Percentiles rank a stretch among this genome's conserved stretches.
Evolutionary conservation across 2,797 vertebrate species (phyloP).

Genomic region (Pagetopsis macropterus): DNA sequence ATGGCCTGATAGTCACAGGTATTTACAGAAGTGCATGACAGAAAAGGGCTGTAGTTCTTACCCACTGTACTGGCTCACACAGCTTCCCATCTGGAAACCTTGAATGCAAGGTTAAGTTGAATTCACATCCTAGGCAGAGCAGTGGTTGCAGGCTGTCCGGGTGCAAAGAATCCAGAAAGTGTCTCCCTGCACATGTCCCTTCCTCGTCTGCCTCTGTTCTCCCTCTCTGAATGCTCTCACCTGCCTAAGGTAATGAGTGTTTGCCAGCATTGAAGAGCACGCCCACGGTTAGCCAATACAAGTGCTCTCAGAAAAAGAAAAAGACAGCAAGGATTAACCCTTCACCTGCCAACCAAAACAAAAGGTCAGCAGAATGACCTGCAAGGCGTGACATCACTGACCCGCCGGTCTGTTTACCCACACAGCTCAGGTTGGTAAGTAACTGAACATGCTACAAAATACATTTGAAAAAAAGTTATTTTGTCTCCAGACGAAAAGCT

Average conservation of each 20-base stretch:
- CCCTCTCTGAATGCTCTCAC: constrained; percentile 69
- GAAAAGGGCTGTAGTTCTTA: constrained; percentile 78
- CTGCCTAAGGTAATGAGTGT: constrained; percentile 85
- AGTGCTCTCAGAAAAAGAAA: constrained; percentile 36
- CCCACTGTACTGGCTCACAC: constrained; percentile 92
- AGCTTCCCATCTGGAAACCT: constrained; percentile 89
- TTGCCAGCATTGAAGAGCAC: constrained; percentile 69
- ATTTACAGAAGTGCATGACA: constrained; percentile 52
- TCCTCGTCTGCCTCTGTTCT: constrained; percentile 45
- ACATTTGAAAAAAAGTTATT: background rate
- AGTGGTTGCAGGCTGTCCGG: background rate
- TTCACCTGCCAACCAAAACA: constrained; percentile 45
- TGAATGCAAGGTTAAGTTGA: constrained; percentile 18
- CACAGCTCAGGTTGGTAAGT: background rate
- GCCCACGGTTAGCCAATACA: constrained; percentile 73
- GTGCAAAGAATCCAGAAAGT: constrained; percentile 2
- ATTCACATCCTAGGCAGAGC: constrained; percentile 63
- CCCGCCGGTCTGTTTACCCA: background rate
- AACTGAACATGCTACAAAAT: background rate
- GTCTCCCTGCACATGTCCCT: constrained; percentile 20
- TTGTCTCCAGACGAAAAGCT: background rate
- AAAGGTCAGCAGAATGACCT: constrained; percentile 17
- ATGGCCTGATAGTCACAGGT: constrained; percentile 42
- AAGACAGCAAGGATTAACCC: constrained; percentile 68
- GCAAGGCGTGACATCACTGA: constrained; percentile 5